phyloP scores from a whole-genome alignment of 2,888 invertebrate species.

The Saturnia pavonia region DNA sequence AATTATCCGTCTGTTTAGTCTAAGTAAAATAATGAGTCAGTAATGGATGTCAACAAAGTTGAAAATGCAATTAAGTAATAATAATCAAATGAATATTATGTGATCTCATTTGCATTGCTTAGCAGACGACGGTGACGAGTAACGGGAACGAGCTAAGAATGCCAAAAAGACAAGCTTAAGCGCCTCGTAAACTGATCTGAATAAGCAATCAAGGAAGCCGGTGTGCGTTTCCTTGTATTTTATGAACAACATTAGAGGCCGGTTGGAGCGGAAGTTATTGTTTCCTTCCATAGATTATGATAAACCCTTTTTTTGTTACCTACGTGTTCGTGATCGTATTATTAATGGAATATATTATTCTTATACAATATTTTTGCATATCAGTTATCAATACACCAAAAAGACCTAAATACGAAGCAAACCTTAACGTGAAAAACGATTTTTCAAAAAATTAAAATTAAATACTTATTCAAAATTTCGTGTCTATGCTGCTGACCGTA shows the following conservation, averaged over 20 bases:
- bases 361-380: too few species aligned
- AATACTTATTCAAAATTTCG: too few species aligned
- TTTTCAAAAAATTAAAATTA: too few species aligned
- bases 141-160: slow-evolving; percentile 32
- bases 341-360: too few species aligned
- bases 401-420: too few species aligned
- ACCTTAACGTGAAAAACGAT: too few species aligned
- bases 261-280: slow-evolving; percentile 50
- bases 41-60: slow-evolving; percentile 14
- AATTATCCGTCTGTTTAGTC: neutral
- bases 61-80: slow-evolving; percentile 21
- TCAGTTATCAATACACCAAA: too few species aligned
- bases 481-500: too few species aligned
- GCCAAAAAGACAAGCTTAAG: slow-evolving; percentile 61
- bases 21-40: neutral
- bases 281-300: slow-evolving; percentile 41
- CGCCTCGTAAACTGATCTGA: slow-evolving; percentile 56
- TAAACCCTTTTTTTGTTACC: slow-evolving; percentile 26
- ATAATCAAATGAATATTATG: slow-evolving; percentile 17
- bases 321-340: neutral
- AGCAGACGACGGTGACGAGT: slow-evolving; percentile 14
- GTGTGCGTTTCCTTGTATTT: slow-evolving; percentile 40
- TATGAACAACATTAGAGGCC: slow-evolving; percentile 44
- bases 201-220: slow-evolving; percentile 48
- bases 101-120: slow-evolving; percentile 18